Base-by-base conservation (phyloP, 64 coral and sea anemone species). In the Hydrozoanthus tunicans region DNA sequence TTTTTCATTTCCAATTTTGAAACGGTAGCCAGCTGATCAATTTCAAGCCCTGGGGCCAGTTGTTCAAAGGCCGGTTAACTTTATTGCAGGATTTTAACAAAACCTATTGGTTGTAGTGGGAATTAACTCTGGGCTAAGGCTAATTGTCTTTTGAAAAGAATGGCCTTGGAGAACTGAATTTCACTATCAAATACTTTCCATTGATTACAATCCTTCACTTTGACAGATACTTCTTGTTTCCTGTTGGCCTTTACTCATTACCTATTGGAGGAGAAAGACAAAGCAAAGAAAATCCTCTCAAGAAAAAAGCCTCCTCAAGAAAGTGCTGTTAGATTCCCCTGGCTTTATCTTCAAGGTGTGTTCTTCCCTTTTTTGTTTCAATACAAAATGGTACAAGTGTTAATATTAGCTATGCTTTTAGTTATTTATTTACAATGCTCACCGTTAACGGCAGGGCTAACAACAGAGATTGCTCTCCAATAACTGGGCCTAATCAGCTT, bases 341-440 rank as follows among this genome's bases (percentile, higher is more conserved):
- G 84, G 84, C 13, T 73, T 5, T 88, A 88, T 56, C 84, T 88
- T 88, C 56, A 88, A 88, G 68, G 84, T 88, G 8, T 57, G 65
- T 85, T 75, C 1, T 1, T 51, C 3, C 0, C 51, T 26, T 71
- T 71, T 9, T 7, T 5, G 20, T 7, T 24, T 20, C 66, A 69
- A n/a, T 14, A n/a, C 66, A 69, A 69, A 69, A 69, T 69, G 66
- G 5, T 0, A n/a, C 24, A n/a, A 20, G 24, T 68, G 65, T 20
- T 20, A 20, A 20, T 20, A 20, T 20, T 20, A 20, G 20, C 20
- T 20, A 20, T 20, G 20, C 20, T 68, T n/a, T n/a, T 68, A 17
- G 9, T 67, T 67, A 6, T 67, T 67, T 20, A 20, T 20, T 20
- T 20, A 20, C 20, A 20, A 20, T 20, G 20, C 20, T 20, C 20